Conservation (phyloP, 2,888 invertebrate species). For the Athetis lepigone region DNA sequence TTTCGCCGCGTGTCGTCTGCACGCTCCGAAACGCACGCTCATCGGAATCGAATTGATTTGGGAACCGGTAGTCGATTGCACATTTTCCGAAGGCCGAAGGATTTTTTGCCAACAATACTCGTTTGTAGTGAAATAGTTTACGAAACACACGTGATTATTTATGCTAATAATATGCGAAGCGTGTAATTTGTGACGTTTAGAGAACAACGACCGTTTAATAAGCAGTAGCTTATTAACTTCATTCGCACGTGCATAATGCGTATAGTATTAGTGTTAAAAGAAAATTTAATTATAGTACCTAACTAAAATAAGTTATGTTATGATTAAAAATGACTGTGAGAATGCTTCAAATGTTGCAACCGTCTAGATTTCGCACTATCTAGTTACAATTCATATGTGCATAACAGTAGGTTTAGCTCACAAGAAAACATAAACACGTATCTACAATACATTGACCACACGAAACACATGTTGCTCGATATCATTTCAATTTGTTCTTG, state of each 20-base stretch:
- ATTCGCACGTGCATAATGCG: slow-evolving; percentile 25
- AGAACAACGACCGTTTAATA: slow-evolving; percentile 52
- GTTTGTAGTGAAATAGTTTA: slow-evolving; percentile 65
- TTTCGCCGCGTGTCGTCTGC: slow-evolving; percentile 72
- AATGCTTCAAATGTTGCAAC: background rate
- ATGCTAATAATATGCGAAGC: slow-evolving; percentile 62
- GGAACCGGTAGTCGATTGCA: slow-evolving; percentile 75
- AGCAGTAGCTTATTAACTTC: slow-evolving; percentile 33
- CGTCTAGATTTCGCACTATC: background rate
- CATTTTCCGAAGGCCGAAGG: slow-evolving; percentile 63
- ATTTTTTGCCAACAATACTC: slow-evolving; percentile 60
- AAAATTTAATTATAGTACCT: slow-evolving; percentile 23
- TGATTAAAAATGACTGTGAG: slow-evolving; percentile 10
- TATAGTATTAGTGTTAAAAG: slow-evolving; percentile 16
- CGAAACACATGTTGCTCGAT: slow-evolving; percentile 40
- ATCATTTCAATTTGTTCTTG: slow-evolving; percentile 75
- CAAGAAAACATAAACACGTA: background rate
- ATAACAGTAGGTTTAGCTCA: background rate
- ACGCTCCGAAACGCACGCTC: slow-evolving; percentile 64
- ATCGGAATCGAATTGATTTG: slow-evolving; percentile 69
- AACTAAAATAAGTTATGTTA: slow-evolving; percentile 23
- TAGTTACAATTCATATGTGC: background rate
- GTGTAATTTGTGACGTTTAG: slow-evolving; percentile 47
- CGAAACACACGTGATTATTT: slow-evolving; percentile 69
- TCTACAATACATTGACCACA: slow-evolving; percentile 22